Conservation (phyloP, 2,888 invertebrate species). For the Bellardia pandia region DNA sequence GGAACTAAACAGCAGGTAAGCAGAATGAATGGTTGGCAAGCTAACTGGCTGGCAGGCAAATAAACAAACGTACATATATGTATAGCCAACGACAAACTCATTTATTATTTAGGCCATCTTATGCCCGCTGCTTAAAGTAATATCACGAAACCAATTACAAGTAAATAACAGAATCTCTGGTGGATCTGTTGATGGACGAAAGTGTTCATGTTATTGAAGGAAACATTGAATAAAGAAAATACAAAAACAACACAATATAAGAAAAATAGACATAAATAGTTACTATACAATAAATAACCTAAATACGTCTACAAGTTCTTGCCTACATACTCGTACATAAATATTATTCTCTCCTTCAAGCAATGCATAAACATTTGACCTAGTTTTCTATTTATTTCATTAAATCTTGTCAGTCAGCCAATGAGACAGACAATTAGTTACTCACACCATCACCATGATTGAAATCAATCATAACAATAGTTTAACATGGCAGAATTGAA, state of each 20-base stretch:
- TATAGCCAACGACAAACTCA: neutral
- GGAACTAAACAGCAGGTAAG: constrained; percentile 15
- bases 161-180: neutral
- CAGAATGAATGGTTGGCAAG: neutral
- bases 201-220: neutral
- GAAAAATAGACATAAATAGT: constrained; percentile 5
- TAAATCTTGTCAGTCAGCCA: neutral
- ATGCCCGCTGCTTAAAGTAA: constrained; percentile 25
- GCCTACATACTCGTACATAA: neutral
- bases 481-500: neutral
- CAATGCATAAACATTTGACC: constrained; percentile 21
- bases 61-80: neutral
- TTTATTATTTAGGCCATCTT: constrained; percentile 6
- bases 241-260: neutral
- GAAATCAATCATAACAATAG: constrained; percentile 37
- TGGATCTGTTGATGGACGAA: neutral
- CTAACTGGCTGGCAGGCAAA: neutral
- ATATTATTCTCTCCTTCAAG: neutral
- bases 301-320: neutral
- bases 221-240: neutral
- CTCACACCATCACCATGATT: neutral
- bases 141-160: constrained; percentile 45
- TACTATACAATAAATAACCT: constrained; percentile 1
- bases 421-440: neutral
- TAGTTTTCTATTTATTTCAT: constrained; percentile 28